Evolutionary conservation across 2,113 vertebrate species (phyloP).

Genomic region (human): GRCh38 chr11:112063001-112063500

Average conservation of each 20-base stretch:
- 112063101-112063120: slow-evolving; percentile 48
- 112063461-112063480: slow-evolving; percentile 67
- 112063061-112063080: slow-evolving; percentile 43
- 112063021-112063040: slow-evolving; percentile 45
- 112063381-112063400: slow-evolving; percentile 59
- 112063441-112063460: slow-evolving; percentile 81
- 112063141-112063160: slow-evolving; percentile 44
- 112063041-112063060: background rate
- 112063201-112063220: slow-evolving; percentile 58
- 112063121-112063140: slow-evolving; percentile 54
- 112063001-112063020: slow-evolving; percentile 45
- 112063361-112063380: slow-evolving; percentile 30
- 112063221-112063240: slow-evolving; percentile 69
- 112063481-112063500: slow-evolving; percentile 69
- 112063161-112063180: slow-evolving; percentile 26
- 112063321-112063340: slow-evolving; percentile 52
- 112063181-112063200: slow-evolving; percentile 22
- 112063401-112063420: slow-evolving; percentile 57
- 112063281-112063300: slow-evolving; percentile 62
- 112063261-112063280: slow-evolving; percentile 17
- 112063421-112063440: slow-evolving; percentile 50
- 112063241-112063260: background rate
- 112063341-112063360: slow-evolving; percentile 42
- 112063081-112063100: slow-evolving; percentile 45
- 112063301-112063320: slow-evolving; percentile 54